These are phyloP conservation scores for Egretta garzetta DNA, from an alignment of 2,113 vertebrate genomes.

Conservation along the genomic window DNA sequence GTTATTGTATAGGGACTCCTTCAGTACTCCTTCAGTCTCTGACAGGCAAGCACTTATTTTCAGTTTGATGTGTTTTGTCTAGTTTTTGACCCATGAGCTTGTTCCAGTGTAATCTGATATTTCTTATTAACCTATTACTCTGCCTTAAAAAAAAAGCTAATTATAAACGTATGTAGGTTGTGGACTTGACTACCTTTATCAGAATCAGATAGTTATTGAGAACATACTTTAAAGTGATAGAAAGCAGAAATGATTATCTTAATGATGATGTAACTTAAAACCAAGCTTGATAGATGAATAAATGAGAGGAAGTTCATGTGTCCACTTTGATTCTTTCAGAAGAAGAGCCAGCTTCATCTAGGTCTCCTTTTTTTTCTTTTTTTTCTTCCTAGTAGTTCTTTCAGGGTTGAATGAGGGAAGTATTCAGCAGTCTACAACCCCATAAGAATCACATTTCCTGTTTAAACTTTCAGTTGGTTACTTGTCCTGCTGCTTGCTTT, in stretches of 20 bases:
- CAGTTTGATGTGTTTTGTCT: slow-evolving; percentile 68
- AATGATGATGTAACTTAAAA: slow-evolving; percentile 64
- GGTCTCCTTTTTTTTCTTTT: not conserved
- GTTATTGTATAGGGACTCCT: slow-evolving; percentile 35
- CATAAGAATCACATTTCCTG: slow-evolving; percentile 23
- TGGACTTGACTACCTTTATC: slow-evolving; percentile 61
- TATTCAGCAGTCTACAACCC: not conserved
- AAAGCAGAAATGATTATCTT: slow-evolving; percentile 69
- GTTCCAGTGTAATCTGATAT: slow-evolving; percentile 69
- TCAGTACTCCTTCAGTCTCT: slow-evolving; percentile 15
- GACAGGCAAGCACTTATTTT: slow-evolving; percentile 62
- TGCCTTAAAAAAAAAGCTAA: slow-evolving; percentile 53
- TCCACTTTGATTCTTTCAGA: slow-evolving; percentile 41
- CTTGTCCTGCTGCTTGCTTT: slow-evolving; percentile 43
- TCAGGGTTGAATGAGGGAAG: not conserved
- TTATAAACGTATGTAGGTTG: slow-evolving; percentile 62
- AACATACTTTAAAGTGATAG: slow-evolving; percentile 63
- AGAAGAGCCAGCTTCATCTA: slow-evolving; percentile 31
- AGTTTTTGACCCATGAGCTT: slow-evolving; percentile 58
- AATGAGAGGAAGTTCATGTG: slow-evolving; percentile 24
- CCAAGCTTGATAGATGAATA: slow-evolving; percentile 64
- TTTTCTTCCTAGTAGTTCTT: not conserved
- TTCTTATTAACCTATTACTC: slow-evolving; percentile 69
- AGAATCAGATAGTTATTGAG: slow-evolving; percentile 58
- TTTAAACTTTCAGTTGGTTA: slow-evolving; percentile 12